Evolutionary conservation across 1,140 invertebrate species (phyloP).

Genomic region (Adelges cooleyi): DNA sequence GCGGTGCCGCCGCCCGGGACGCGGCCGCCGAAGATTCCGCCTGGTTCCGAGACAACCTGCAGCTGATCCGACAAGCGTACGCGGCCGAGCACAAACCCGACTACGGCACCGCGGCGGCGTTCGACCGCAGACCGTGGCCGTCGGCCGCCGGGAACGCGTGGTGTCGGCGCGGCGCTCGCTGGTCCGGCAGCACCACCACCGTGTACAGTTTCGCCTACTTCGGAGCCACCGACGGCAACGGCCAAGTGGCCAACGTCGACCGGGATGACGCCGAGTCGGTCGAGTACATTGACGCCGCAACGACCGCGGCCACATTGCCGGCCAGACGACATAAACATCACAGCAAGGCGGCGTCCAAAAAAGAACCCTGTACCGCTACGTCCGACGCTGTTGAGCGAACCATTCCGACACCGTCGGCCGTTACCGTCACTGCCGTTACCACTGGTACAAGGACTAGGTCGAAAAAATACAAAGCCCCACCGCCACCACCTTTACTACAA

Average conservation of each 20-base stretch:
- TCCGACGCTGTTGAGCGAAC: not conserved
- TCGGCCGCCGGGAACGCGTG: not conserved
- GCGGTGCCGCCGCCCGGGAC: not conserved
- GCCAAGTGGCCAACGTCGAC: not conserved
- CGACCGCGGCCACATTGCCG: not conserved
- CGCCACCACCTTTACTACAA: not conserved
- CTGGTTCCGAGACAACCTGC: constrained; percentile 14
- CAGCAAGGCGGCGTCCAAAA: not conserved
- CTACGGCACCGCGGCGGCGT: not conserved
- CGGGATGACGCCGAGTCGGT: not conserved
- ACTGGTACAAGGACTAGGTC: not conserved
- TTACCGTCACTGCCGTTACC: not conserved
- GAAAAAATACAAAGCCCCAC: constrained; percentile 17
- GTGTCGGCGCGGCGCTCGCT: not conserved
- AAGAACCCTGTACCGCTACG: not conserved
- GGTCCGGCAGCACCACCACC: constrained; percentile 22
- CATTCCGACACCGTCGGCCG: not conserved
- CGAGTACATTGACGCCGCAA: constrained; percentile 7
- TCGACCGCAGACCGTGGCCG: not conserved
- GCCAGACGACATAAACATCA: not conserved
- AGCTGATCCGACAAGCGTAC: constrained; percentile 4
- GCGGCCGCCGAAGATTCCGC: not conserved
- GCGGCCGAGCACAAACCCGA: not conserved
- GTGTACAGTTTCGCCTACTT: constrained; percentile 19
- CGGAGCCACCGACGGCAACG: not conserved